Percentiles rank a stretch among this genome's conserved stretches.
These are phyloP conservation scores for Nycticebus coucang DNA, from an alignment of 2,113 vertebrate genomes.

Conservation along the genomic window DNA sequence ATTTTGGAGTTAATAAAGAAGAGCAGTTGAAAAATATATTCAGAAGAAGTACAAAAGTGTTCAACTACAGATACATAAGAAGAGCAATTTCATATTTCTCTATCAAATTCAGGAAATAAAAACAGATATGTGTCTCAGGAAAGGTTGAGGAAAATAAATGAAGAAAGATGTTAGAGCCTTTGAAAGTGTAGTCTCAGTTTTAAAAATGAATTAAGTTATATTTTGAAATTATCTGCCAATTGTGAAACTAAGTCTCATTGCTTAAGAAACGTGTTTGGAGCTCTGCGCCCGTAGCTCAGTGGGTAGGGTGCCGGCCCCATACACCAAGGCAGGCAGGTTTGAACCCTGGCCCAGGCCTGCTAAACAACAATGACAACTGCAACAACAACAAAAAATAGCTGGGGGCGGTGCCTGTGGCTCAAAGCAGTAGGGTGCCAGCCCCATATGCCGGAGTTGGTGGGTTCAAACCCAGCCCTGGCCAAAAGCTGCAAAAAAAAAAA, in stretches of 20 bases:
- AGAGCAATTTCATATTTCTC: not conserved
- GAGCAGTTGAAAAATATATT: slow-evolving; percentile 13
- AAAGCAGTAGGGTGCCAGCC: too few relatives aligned
- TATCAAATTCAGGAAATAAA: slow-evolving; percentile 29
- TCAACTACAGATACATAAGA: slow-evolving; percentile 34
- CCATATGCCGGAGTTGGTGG: too few relatives aligned
- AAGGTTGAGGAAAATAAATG: slow-evolving; percentile 11
- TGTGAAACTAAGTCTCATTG: not conserved
- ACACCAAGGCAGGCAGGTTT: too few relatives aligned
- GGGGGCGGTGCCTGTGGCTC: too few relatives aligned
- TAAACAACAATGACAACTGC: too few relatives aligned
- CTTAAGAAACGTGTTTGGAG: not conserved
- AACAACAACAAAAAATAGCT: too few relatives aligned
- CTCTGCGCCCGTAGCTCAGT: too few relatives aligned
- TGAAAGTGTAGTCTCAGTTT: not conserved
- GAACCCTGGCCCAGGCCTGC: too few relatives aligned
- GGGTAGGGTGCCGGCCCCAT: too few relatives aligned
- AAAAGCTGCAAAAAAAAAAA: too few relatives aligned
- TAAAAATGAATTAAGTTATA: slow-evolving; percentile 25
- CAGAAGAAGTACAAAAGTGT: not conserved
- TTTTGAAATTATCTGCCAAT: not conserved
- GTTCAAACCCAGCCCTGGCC: too few relatives aligned
- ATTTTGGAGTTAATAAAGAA: slow-evolving; percentile 47
- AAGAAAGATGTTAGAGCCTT: not conserved
- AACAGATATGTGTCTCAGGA: slow-evolving; percentile 32